phyloP scores from a whole-genome alignment of 64 coral and sea anemone genomes.

The Dendronephthya gigantea region DNA sequence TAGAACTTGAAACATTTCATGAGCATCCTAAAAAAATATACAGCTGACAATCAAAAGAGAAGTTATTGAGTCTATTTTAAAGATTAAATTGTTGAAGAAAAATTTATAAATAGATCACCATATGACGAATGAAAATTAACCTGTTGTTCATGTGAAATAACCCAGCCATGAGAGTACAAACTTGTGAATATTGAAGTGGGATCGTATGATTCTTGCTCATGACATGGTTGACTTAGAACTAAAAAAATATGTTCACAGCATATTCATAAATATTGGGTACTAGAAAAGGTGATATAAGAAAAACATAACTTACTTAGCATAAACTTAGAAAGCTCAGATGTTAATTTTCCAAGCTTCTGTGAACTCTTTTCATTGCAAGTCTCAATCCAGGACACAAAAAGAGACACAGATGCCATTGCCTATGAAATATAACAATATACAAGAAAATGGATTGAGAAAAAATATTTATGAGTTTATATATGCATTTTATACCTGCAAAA shows the following conservation, averaged over 20 bases:
- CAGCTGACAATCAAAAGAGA: no score
- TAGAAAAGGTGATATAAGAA: no score
- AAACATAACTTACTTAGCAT: slow-evolving; percentile 32
- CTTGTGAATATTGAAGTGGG: slow-evolving; percentile 51
- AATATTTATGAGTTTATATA: no score
- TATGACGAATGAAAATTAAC: slow-evolving; percentile 1
- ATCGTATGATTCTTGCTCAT: not conserved
- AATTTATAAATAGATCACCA: not conserved
- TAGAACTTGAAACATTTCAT: slow-evolving; percentile 92
- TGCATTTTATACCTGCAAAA: slow-evolving; percentile 56
- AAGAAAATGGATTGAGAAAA: not conserved
- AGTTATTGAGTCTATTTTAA: no score
- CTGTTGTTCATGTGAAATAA: slow-evolving; percentile 78
- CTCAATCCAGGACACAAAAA: slow-evolving; percentile 66
- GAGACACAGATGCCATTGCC: slow-evolving; percentile 60
- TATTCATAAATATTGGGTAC: not conserved
- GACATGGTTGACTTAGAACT: not conserved
- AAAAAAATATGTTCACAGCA: not conserved
- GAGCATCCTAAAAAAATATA: slow-evolving; percentile 58
- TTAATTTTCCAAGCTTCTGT: not conserved
- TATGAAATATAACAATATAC: slow-evolving; percentile 6
- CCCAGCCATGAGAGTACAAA: slow-evolving; percentile 67
- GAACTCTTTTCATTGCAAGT: not conserved
- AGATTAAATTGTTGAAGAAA: not conserved
- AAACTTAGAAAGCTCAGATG: slow-evolving; percentile 6